Conservation (phyloP, 2,113 vertebrate species). For the human region DNA sequence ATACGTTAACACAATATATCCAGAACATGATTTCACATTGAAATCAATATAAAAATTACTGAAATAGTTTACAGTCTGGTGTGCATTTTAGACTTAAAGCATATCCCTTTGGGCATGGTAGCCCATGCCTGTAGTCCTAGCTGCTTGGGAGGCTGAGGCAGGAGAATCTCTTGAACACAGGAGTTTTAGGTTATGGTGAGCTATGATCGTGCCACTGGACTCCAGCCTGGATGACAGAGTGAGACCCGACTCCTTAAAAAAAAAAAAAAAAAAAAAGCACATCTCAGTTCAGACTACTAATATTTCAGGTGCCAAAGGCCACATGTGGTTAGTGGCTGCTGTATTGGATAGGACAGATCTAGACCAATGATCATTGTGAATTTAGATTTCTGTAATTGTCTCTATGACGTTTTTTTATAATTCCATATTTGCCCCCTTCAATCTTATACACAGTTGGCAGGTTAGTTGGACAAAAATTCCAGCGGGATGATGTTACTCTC, state of each 20-base stretch:
- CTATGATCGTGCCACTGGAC: too few species aligned
- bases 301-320: neutral
- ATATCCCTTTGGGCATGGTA: neutral
- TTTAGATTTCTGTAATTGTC: neutral
- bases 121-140: too few species aligned
- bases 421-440: neutral
- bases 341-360: neutral
- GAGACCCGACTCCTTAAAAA: too few species aligned
- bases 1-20: neutral
- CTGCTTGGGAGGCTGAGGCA: too few species aligned
- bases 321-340: neutral
- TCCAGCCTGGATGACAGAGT: too few species aligned
- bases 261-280: too few species aligned
- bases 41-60: neutral
- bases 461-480: neutral
- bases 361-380: neutral
- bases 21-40: neutral
- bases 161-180: too few species aligned
- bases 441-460: neutral
- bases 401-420: slow-evolving; percentile 3
- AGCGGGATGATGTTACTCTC: neutral
- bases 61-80: neutral
- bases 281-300: neutral
- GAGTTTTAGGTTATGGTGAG: too few species aligned
- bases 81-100: neutral